A percentile compares a stretch with the other conserved stretches of the same genome.
Conservation (phyloP, 1,140 invertebrate species). For the Batillaria attramentaria region DNA sequence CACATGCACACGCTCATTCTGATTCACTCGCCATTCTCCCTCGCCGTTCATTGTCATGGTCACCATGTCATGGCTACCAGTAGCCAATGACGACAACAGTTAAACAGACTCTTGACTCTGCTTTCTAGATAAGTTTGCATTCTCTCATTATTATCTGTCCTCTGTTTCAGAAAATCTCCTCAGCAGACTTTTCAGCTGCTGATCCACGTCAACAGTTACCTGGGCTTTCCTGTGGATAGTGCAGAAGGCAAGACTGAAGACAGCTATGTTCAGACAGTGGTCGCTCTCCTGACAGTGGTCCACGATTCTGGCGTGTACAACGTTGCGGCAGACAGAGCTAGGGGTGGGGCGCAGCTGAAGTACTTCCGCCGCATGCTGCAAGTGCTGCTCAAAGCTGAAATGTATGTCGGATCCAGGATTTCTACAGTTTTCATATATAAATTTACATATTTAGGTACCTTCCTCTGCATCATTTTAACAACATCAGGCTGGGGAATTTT, state of each 20-base stretch:
- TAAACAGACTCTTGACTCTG: too few species aligned
- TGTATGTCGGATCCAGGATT: not conserved
- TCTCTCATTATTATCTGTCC: too few species aligned
- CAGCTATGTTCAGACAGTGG: not conserved
- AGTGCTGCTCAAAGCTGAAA: not conserved
- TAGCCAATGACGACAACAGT: too few species aligned
- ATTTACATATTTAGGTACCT: not conserved
- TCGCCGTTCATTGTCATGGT: too few species aligned
- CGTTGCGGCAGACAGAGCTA: constrained; percentile 6
- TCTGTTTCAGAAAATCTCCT: not conserved
- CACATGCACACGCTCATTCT: too few species aligned
- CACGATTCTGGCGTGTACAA: constrained; percentile 10
- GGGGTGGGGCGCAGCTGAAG: not conserved
- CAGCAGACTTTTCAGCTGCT: not conserved
- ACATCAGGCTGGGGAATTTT: too few species aligned
- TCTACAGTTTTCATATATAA: not conserved
- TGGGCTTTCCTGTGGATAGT: not conserved
- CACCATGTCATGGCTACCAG: too few species aligned
- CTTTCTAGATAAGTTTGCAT: too few species aligned
- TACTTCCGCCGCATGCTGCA: constrained; percentile 1
- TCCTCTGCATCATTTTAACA: not conserved
- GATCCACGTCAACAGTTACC: not conserved
- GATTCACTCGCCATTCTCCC: too few species aligned
- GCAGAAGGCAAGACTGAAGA: not conserved
- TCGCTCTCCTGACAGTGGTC: not conserved